Evolutionary conservation across 2,797 vertebrate species (phyloP), one percentile per base, ranked within the genome.

Genomic region (Melanotaenia nigrans): DNA sequence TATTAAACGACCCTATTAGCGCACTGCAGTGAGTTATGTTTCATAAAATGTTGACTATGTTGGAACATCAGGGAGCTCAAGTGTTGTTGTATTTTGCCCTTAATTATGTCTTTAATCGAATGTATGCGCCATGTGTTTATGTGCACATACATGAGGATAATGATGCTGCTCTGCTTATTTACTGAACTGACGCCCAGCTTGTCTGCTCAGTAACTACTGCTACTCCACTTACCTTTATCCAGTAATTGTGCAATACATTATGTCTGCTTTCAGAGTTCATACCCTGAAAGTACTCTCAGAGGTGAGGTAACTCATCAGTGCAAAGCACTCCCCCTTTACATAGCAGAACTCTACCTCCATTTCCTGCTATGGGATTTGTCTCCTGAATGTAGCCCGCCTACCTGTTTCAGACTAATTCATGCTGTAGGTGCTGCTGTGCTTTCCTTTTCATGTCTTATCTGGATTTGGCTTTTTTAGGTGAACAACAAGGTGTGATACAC

Each of bases 281-380:
- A 73, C 49, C 68, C 81, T 84, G 57, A 78, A 73, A 81, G 69
- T 65, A 45, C 78, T 77, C 72, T 80, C 64, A 1, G 68, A 82
- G 75, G 73, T 20, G 24, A 69, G 38, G 66, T 61, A 85, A 82
- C 78, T 75, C 63, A 78, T 86, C 86, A 76, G 84, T 81, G 58
- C 83, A 76, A 64, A 60, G 73, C 81, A 65, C 67, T 14, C 9
- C 7, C 14, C 62, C 77, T 49, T 45, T 20, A 58, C 72, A 54
- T 68, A 61, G 71, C 76, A 36, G 51, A 71, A 11, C 73, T 47
- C 61, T 32, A 38, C 72, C 74, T 66, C 77, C 64, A 75, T 85
- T 76, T 85, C 87, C 78, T 72, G 64, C 65, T 33, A 58, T 14
- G 78, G 68, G 74, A 72, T 86, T 80, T 68, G 61, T 71, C 70